Evolutionary conservation across 53 echinoderm and acorn worm genomes (phyloP).

Genomic region (Mesocentrotus franciscanus): DNA sequence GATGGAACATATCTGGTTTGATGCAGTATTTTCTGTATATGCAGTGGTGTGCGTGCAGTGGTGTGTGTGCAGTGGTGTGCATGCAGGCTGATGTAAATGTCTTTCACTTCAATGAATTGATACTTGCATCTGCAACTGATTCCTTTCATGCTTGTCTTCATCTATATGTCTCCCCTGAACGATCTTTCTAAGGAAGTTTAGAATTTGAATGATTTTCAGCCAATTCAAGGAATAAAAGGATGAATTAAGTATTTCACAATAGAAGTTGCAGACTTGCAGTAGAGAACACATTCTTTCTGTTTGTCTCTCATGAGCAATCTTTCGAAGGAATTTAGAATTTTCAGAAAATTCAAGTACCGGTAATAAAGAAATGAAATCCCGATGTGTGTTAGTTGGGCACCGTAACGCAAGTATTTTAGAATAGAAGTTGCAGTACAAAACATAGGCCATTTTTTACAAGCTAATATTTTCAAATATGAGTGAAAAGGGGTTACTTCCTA

Average conservation of each 20-base stretch:
- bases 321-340: too few species aligned
- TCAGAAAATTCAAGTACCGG: too few species aligned
- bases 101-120: constrained; percentile 9
- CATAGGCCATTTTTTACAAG: background rate
- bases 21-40: background rate
- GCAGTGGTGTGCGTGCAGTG: background rate
- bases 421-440: background rate
- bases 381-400: too few species aligned
- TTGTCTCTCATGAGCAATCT: too few species aligned
- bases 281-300: background rate
- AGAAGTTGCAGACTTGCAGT: background rate
- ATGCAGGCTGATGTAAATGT: constrained; percentile 21
- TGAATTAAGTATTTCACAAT: background rate
- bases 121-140: constrained; percentile 22
- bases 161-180: background rate
- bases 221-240: background rate
- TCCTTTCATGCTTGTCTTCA: constrained; percentile 36
- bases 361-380: too few species aligned
- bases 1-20: background rate
- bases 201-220: background rate
- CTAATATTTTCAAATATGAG: background rate
- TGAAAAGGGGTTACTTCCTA: background rate
- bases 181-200: background rate
- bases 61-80: constrained; percentile 6
- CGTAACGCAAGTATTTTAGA: too few species aligned